Percentiles rank a stretch among this genome's conserved stretches.
These are phyloP conservation scores for Channa striata DNA, from an alignment of 2,797 vertebrate genomes.

Conservation along the genomic window DNA sequence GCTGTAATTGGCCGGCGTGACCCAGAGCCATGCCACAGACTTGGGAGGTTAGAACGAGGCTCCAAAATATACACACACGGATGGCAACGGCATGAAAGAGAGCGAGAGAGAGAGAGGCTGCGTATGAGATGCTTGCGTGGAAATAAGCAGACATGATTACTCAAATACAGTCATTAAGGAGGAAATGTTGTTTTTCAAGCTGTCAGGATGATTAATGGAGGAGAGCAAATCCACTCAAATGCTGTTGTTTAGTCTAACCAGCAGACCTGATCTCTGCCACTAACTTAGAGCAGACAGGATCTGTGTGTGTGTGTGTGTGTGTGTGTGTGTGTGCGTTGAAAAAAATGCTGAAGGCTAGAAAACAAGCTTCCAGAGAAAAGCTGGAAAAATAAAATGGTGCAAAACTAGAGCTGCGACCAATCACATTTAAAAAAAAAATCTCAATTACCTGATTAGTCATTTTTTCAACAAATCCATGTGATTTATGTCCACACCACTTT, in stretches of 20 bases:
- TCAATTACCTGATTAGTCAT: neutral
- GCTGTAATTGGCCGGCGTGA: conserved; percentile 70
- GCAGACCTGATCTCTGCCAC: conserved; percentile 90
- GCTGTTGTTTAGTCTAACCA: conserved; percentile 97
- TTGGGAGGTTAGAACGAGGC: conserved; percentile 70
- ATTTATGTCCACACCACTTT: too few relatives aligned
- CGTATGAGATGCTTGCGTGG: conserved; percentile 69
- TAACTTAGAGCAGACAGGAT: conserved; percentile 88
- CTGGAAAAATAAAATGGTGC: neutral
- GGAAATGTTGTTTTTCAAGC: conserved; percentile 98
- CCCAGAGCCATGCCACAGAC: conserved; percentile 69
- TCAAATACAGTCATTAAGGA: conserved; percentile 98
- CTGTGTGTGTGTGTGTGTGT: conserved; percentile 52
- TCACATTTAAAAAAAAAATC: too few relatives aligned
- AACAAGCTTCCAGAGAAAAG: conserved; percentile 9
- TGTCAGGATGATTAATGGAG: conserved; percentile 98
- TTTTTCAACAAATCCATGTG: too few relatives aligned
- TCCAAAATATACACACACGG: conserved; percentile 65
- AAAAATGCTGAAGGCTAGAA: conserved; percentile 11
- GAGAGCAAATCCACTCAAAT: conserved; percentile 92
- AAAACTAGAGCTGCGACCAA: neutral
- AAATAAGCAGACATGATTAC: conserved; percentile 89
- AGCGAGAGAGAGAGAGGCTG: conserved; percentile 20
- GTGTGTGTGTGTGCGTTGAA: conserved; percentile 11
- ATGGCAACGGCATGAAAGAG: conserved; percentile 34